Conservation (phyloP, 2,113 vertebrate species). For the Ailurus styani region DNA sequence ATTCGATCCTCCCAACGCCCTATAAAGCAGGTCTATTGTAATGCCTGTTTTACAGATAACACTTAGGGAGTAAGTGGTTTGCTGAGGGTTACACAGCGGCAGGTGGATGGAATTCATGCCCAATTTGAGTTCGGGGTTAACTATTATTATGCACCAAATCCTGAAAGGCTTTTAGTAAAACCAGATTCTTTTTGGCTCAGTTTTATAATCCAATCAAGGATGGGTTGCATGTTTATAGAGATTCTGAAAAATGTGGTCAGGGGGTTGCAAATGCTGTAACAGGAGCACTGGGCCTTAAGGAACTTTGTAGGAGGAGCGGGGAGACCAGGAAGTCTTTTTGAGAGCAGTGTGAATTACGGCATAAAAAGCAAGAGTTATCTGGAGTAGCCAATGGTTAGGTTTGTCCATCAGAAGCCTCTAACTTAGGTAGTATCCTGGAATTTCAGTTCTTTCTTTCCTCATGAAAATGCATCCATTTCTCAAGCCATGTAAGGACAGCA, state of each 20-base stretch:
- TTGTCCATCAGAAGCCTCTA: background rate
- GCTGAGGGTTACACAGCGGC: background rate
- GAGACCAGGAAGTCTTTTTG: background rate
- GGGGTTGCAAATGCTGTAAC: background rate
- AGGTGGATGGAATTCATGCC: background rate
- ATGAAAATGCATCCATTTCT: background rate
- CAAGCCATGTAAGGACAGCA: background rate
- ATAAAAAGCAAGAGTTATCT: background rate
- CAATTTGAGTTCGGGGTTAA: background rate
- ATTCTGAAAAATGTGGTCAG: background rate
- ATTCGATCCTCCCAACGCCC: background rate
- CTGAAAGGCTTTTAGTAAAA: background rate
- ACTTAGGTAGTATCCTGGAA: background rate
- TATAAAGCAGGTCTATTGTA: background rate
- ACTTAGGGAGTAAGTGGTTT: background rate
- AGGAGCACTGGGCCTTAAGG: too few relatives aligned
- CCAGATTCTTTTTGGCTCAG: background rate
- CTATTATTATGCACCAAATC: background rate
- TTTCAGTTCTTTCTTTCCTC: background rate
- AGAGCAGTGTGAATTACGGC: background rate
- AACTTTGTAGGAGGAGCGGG: background rate
- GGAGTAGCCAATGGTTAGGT: background rate
- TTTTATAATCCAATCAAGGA: background rate
- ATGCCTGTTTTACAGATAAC: background rate
- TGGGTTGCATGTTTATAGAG: background rate